These are phyloP conservation scores for Eolophus roseicapilla DNA, from an alignment of 2,113 vertebrate species.

Conservation along the genomic window DNA sequence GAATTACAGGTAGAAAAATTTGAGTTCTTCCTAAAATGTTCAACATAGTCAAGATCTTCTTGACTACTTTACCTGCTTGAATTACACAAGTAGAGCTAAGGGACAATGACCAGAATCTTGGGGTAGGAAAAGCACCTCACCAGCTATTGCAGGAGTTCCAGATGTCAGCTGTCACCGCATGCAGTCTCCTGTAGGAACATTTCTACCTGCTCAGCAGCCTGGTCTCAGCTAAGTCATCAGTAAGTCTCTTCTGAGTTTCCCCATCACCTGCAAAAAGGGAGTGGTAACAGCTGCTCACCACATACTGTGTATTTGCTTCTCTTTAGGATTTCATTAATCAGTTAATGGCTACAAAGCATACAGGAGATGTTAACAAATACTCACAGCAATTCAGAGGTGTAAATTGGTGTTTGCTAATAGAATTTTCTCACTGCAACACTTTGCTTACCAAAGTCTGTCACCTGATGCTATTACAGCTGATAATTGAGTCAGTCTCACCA, in stretches of 20 bases:
- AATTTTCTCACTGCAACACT: slow-evolving; percentile 30
- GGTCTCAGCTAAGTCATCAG: not conserved
- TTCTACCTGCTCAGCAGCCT: not conserved
- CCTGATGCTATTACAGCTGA: slow-evolving; percentile 24
- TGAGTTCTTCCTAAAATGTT: not conserved
- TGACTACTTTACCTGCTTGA: not conserved
- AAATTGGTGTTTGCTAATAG: slow-evolving; percentile 48
- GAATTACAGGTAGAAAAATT: not conserved
- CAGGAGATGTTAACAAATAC: slow-evolving; percentile 12
- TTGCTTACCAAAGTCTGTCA: not conserved
- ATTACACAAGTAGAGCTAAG: not conserved
- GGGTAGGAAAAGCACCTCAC: not conserved
- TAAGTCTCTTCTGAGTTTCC: not conserved
- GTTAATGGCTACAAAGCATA: slow-evolving; percentile 33
- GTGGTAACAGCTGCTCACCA: slow-evolving; percentile 4
- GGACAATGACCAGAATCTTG: too few species aligned
- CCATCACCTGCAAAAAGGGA: not conserved
- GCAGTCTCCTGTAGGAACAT: not conserved
- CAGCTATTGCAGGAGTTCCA: not conserved
- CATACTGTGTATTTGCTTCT: not conserved
- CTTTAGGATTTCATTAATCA: slow-evolving; percentile 50
- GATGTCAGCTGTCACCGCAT: not conserved
- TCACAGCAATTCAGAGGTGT: slow-evolving; percentile 50
- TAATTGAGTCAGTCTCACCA: slow-evolving; percentile 32
- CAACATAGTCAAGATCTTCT: not conserved